phyloP scores from a whole-genome alignment of 2,113 vertebrate species.

The Rhadina sibilatrix region DNA sequence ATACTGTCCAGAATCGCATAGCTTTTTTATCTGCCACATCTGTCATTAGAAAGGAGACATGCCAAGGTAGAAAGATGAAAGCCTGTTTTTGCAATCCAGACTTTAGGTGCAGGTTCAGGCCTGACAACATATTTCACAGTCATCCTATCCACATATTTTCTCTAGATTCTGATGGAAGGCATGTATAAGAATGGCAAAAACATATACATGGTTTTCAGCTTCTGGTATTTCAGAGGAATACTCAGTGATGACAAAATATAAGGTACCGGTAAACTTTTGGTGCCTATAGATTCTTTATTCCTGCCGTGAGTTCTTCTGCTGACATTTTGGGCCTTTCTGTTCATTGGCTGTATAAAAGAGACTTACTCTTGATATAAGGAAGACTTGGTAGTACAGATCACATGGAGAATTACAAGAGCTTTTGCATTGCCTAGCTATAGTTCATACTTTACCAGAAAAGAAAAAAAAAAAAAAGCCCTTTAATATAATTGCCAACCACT shows the following conservation, averaged over 20 bases:
- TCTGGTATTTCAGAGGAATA: not conserved
- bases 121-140: not conserved
- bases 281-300: not conserved
- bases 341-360: not conserved
- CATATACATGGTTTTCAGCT: not conserved
- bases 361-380: not conserved
- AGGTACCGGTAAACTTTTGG: not conserved
- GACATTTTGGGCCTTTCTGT: not conserved
- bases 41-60: not conserved
- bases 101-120: not conserved
- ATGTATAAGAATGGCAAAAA: not conserved
- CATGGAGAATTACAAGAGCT: not conserved
- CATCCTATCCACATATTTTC: not conserved
- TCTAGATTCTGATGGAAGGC: not conserved
- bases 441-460: not conserved
- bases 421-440: not conserved
- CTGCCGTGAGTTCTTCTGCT: not conserved
- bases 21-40: not conserved
- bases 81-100: not conserved
- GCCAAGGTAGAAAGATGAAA: not conserved
- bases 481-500: not conserved
- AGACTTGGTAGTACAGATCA: not conserved
- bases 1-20: not conserved
- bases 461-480: not conserved
- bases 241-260: not conserved